Conservation (phyloP, 2,797 vertebrate species). For the Mastacembelus armatus region DNA sequence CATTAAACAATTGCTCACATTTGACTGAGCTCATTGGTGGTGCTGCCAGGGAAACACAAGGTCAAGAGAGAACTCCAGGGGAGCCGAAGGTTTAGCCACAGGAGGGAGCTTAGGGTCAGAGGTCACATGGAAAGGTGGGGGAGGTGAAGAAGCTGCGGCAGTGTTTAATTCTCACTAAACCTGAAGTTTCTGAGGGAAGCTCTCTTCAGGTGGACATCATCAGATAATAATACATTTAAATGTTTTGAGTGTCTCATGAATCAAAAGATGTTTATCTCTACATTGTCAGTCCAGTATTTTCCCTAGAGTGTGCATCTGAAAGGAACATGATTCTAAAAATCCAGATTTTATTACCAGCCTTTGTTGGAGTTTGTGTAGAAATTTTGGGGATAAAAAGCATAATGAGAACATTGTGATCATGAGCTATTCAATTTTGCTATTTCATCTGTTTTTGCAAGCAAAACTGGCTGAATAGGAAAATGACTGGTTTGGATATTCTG, state of each 20-base stretch:
- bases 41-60: constrained; percentile 55
- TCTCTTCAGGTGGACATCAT: not conserved
- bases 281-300: not conserved
- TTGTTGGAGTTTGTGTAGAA: not conserved
- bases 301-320: not conserved
- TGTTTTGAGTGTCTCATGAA: not conserved
- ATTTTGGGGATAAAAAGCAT: not conserved
- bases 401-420: constrained; percentile 1
- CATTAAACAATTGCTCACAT: constrained; percentile 68
- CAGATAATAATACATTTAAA: not conserved
- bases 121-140: constrained; percentile 39
- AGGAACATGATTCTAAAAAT: not conserved
- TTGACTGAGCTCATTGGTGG: constrained; percentile 62
- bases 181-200: not conserved
- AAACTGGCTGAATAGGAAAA: constrained; percentile 63
- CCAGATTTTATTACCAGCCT: not conserved
- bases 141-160: constrained; percentile 8
- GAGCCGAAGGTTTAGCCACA: constrained; percentile 45
- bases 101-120: constrained; percentile 45
- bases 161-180: constrained; percentile 15
- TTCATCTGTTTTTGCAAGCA: constrained; percentile 24
- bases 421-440: constrained; percentile 28
- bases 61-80: constrained; percentile 55
- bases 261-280: not conserved
- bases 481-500: constrained; percentile 74